Evolutionary conservation across 2,888 invertebrate genomes (phyloP).

Genomic region (Phengaris arion): DNA sequence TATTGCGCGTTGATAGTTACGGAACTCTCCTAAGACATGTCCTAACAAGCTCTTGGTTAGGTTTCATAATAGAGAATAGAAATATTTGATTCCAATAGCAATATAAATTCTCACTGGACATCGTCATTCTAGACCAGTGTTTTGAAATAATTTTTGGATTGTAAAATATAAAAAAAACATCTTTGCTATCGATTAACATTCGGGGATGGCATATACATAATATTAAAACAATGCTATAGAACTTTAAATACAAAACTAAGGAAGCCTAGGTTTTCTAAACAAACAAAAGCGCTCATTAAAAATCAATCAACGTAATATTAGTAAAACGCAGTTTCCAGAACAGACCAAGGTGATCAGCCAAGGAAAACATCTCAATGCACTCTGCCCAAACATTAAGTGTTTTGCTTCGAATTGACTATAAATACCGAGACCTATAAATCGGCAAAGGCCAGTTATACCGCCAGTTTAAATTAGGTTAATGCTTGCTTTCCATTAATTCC

Average conservation of each 20-base stretch:
- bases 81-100: too few species aligned
- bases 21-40: too few species aligned
- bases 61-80: neutral
- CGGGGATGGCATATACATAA: too few species aligned
- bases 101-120: too few species aligned
- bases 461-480: conserved; percentile 64
- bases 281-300: neutral
- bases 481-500: conserved; percentile 58
- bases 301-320: conserved; percentile 8
- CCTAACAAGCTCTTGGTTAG: too few species aligned
- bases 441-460: conserved; percentile 41
- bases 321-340: conserved; percentile 2
- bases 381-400: conserved; percentile 36
- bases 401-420: conserved; percentile 40
- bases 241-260: too few species aligned
- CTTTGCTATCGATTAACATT: too few species aligned
- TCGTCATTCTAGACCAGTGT: too few species aligned
- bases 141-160: too few species aligned
- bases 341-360: conserved; percentile 28
- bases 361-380: conserved; percentile 35
- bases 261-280: neutral
- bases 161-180: too few species aligned
- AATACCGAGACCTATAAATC: conserved; percentile 39
- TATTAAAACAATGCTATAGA: too few species aligned
- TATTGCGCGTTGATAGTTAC: too few species aligned